A percentile compares a stretch with the other conserved stretches of the same genome.
phyloP scores from a whole-genome alignment of 2,797 vertebrate genomes.

The Cheirogaleus major region DNA sequence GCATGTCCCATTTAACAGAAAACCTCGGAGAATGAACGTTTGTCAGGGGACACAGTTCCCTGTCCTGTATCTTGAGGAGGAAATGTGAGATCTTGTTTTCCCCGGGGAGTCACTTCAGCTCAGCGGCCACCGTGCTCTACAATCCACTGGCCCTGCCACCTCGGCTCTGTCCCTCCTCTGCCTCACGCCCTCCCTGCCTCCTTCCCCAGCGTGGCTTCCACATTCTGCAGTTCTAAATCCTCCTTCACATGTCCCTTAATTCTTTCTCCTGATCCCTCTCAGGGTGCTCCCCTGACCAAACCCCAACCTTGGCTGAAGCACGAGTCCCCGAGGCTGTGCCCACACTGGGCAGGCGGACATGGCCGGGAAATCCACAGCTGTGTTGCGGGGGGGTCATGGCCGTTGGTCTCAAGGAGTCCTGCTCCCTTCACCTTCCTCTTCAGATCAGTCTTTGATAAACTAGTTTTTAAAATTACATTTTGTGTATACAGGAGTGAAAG shows the following conservation, averaged over 20 bases:
- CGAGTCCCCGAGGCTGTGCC: not conserved
- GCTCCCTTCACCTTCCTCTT: not conserved
- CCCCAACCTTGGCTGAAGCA: not conserved
- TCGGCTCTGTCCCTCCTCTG: not conserved
- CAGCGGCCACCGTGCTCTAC: not conserved
- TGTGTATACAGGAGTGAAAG: not conserved
- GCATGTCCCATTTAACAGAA: not conserved
- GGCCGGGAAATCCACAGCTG: not conserved
- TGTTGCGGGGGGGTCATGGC: rapidly evolving
- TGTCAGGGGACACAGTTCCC: not conserved
- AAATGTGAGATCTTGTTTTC: not conserved
- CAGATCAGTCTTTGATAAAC: not conserved
- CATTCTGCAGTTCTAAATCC: not conserved
- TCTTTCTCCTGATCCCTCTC: not conserved
- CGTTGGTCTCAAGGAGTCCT: rapidly evolving
- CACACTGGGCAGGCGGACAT: not conserved
- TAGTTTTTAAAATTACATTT: not conserved
- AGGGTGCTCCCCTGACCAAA: not conserved
- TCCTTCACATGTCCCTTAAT: not conserved
- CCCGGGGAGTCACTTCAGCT: not conserved
- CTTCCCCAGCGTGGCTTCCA: not conserved
- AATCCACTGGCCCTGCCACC: not conserved
- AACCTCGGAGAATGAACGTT: not conserved
- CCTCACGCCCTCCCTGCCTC: not conserved
- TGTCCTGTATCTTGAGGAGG: not conserved